Evolutionary conservation across 1,140 invertebrate species (phyloP).

Genomic region (Drosophila chauvacae): DNA sequence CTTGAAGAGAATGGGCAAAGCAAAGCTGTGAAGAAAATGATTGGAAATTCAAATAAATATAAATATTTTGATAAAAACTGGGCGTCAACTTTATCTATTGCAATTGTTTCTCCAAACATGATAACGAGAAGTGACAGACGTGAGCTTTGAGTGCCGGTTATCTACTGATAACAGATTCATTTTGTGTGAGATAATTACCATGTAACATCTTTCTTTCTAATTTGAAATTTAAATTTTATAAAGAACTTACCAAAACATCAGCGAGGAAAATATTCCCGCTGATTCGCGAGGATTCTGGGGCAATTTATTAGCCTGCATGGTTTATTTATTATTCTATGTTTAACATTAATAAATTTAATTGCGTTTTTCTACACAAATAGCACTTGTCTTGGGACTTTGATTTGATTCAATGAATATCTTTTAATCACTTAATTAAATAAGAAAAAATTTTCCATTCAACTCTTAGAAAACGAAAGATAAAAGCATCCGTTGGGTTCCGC

Average conservation of each 20-base stretch:
- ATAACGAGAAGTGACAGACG: not conserved
- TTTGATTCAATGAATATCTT: not conserved
- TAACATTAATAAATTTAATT: not conserved
- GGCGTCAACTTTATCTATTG: not conserved
- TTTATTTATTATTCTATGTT: not conserved
- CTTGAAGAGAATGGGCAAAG: constrained; percentile 85
- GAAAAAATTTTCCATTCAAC: constrained; percentile 6
- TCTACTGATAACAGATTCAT: constrained; percentile 14
- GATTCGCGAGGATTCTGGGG: constrained; percentile 67
- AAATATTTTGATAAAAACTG: constrained; percentile 12
- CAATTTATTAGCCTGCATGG: constrained; percentile 54
- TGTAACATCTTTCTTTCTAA: not conserved
- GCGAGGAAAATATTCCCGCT: constrained; percentile 58
- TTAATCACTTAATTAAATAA: not conserved
- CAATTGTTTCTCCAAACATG: constrained; percentile 10
- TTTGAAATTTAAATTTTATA: not conserved
- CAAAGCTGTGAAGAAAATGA: constrained; percentile 74
- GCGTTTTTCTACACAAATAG: not conserved
- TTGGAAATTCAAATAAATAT: not conserved
- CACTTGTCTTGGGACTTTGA: not conserved
- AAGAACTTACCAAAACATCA: constrained; percentile 66
- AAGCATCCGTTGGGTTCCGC: constrained; percentile 23
- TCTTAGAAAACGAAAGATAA: not conserved
- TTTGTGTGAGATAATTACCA: not conserved
- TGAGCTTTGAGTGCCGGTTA: constrained; percentile 5